These are phyloP conservation scores for Radopholus similis DNA, from an alignment of 1,140 invertebrate species.

Conservation along the genomic window DNA sequence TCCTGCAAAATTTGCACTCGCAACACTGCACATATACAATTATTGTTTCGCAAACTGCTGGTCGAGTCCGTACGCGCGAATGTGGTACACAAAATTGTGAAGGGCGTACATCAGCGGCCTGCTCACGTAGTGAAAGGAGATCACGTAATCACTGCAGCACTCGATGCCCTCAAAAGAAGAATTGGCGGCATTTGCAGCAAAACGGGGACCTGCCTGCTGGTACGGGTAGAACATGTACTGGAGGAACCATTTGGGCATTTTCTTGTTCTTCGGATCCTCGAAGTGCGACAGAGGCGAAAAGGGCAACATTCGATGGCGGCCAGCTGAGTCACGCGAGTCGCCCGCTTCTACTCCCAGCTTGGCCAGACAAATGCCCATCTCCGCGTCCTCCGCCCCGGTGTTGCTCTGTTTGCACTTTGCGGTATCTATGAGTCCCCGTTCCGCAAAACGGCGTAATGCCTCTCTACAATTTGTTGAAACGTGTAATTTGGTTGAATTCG, in stretches of 20 bases:
- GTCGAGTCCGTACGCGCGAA: too few species aligned
- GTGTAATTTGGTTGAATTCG: too few species aligned
- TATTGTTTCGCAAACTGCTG: too few species aligned
- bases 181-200: neutral
- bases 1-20: too few species aligned
- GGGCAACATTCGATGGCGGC: conserved; percentile 84
- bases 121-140: conserved; percentile 91
- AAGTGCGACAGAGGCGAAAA: conserved; percentile 85
- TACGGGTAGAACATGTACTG: conserved; percentile 85
- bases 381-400: conserved; percentile 83
- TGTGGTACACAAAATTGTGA: too few species aligned
- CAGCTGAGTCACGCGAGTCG: conserved; percentile 75
- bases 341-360: conserved; percentile 79
- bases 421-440: conserved; percentile 66
- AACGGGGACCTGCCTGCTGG: conserved; percentile 67
- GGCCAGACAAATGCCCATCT: conserved; percentile 86
- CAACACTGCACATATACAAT: too few species aligned
- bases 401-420: conserved; percentile 70
- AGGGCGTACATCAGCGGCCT: conserved; percentile 72
- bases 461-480: too few species aligned
- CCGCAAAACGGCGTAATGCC: conserved; percentile 56
- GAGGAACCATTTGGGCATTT: conserved; percentile 83
- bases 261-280: conserved; percentile 76
- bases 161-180: conserved; percentile 72
- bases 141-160: conserved; percentile 89